These are phyloP conservation scores for Griposia aprilina DNA, from an alignment of 2,888 invertebrate genomes.

Conservation along the genomic window DNA sequence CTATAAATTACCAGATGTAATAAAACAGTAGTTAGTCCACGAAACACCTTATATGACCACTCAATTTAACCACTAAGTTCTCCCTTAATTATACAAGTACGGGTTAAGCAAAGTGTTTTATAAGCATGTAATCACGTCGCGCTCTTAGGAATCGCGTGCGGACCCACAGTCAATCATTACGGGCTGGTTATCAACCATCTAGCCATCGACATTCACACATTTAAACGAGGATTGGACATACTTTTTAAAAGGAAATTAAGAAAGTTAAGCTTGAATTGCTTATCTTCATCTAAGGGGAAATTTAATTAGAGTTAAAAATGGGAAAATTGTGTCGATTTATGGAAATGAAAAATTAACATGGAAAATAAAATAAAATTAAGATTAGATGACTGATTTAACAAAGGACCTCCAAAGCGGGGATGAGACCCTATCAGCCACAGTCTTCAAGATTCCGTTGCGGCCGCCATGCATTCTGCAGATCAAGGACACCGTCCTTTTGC, in stretches of 20 bases:
- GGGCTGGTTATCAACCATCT: constrained; percentile 53
- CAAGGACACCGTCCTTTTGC: too few relatives aligned
- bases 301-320: constrained; percentile 38
- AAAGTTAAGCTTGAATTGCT: constrained; percentile 51
- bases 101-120: constrained; percentile 51
- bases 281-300: constrained; percentile 43
- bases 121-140: constrained; percentile 55
- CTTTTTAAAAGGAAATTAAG: constrained; percentile 64
- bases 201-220: constrained; percentile 51
- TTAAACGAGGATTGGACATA: constrained; percentile 35
- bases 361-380: too few relatives aligned
- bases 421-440: too few relatives aligned
- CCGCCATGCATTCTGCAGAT: too few relatives aligned
- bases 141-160: constrained; percentile 57
- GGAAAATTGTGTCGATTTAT: constrained; percentile 9
- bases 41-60: constrained; percentile 17
- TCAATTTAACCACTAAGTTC: constrained; percentile 9
- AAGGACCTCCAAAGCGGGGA: too few relatives aligned
- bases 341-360: too few relatives aligned
- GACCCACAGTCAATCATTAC: constrained; percentile 49
- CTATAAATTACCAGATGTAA: too few relatives aligned
- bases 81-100: constrained; percentile 38
- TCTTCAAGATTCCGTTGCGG: too few relatives aligned
- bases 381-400: too few relatives aligned
- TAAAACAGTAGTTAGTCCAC: background rate